phyloP scores from a whole-genome alignment of 2,113 vertebrate genomes.

The Mastomys natalensis region DNA sequence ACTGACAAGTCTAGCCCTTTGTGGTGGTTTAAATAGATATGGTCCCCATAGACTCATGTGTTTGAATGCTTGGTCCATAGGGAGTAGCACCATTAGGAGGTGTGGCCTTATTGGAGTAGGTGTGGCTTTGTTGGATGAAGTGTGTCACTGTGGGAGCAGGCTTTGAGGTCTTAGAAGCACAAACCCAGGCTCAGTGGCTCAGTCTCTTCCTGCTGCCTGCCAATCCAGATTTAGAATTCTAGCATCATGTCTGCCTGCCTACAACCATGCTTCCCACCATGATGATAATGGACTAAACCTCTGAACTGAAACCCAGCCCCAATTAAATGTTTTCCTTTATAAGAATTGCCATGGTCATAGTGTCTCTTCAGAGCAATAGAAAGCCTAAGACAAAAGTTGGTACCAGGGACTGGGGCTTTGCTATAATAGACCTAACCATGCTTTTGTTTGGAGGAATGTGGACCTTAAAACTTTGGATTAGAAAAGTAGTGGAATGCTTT shows the following conservation, averaged over 20 bases:
- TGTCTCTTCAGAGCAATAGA: not conserved
- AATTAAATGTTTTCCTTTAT: not conserved
- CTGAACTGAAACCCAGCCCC: not conserved
- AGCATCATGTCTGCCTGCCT: not conserved
- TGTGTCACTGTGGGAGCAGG: not conserved
- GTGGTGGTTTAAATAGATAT: not conserved
- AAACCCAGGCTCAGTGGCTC: not conserved
- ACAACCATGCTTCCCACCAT: not conserved
- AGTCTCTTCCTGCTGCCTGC: not conserved
- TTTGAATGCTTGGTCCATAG: not conserved
- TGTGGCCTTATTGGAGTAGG: not conserved
- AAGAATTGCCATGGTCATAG: not conserved
- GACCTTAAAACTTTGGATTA: not conserved
- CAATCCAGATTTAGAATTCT: not conserved
- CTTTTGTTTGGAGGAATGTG: not conserved
- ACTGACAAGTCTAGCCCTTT: not conserved
- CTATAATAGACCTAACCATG: not conserved
- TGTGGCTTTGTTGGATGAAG: not conserved
- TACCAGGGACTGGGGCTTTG: not conserved
- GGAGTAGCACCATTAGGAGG: not conserved
- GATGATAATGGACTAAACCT: not conserved
- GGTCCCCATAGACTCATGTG: not conserved
- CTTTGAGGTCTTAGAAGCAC: not conserved
- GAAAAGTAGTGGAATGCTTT: not conserved
- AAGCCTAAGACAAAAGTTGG: not conserved